Evolutionary conservation across 2,888 invertebrate genomes (phyloP), one percentile per base, ranked within the genome.

Genomic region (Eretmocerus hayati): DNA sequence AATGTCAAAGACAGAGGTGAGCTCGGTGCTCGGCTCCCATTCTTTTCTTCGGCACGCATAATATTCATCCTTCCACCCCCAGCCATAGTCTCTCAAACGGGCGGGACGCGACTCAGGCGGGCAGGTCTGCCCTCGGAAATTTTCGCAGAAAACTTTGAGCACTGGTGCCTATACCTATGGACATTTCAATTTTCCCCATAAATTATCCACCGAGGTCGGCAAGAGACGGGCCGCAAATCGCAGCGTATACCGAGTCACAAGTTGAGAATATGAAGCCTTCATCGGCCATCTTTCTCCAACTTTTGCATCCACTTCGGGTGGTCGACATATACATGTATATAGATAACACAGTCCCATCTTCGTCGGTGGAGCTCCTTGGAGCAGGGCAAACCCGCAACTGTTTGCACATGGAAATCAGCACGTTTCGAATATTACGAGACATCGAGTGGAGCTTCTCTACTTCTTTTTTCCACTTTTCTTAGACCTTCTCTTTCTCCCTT

Each of bases 1-100:
- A 58, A 58, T 55, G 61, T 62, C 62, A 60, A 60, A 60, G 60
- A 54, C 61, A 61, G 58, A 52, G 41, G 26, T 11, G 26, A n/a
- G n/a, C n/a, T n/a, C n/a, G n/a, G n/a, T n/a, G n/a, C n/a, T n/a
- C n/a, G n/a, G n/a, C n/a, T n/a, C n/a, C n/a, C 6, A 18, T 5
- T 35, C 32, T 35, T 32, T 18, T 3, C 20, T 16, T 11, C n/a
- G 13, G 4, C 38, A 19, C 32, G 15, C 20, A 43, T 41, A 45
- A 42, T 48, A 39, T 46, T 20, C 32, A 30, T 41, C 11, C 26
- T 26, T 11, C 26, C 11, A n/a, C n/a, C n/a, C n/a, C n/a, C n/a
- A n/a, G n/a, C n/a, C n/a, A n/a, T n/a, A n/a, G n/a, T n/a, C n/a
- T n/a, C n/a, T n/a, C n/a, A n/a, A n/a, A n/a, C n/a, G 26, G 6